These are phyloP conservation scores for Octonoba sinensis DNA, from an alignment of 2,888 invertebrate genomes.

Conservation along the genomic window DNA sequence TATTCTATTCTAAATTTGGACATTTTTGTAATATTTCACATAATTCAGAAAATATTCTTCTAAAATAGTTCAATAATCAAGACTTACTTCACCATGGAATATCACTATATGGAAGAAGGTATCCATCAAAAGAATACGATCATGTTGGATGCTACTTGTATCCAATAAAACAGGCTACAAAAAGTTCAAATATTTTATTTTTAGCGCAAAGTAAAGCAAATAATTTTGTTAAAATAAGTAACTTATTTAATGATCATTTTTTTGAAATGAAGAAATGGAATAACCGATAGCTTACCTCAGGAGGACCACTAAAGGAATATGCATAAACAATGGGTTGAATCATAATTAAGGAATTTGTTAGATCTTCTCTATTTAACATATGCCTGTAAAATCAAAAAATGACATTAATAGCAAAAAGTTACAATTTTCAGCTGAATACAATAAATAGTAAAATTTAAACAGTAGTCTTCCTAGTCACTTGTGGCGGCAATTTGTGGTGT, in stretches of 20 bases:
- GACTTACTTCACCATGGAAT: constrained; percentile 93
- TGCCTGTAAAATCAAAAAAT: constrained; percentile 77
- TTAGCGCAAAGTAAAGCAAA: neutral
- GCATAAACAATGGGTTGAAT: constrained; percentile 99
- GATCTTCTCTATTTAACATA: constrained; percentile 96
- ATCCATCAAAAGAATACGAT: constrained; percentile 98
- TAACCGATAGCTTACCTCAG: constrained; percentile 74
- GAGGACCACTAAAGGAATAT: constrained; percentile 97
- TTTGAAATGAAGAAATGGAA: neutral
- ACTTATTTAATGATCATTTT: neutral
- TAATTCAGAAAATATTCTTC: neutral
- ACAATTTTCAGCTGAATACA: no score
- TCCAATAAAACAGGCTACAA: constrained; percentile 92
- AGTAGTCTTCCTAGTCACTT: no score
- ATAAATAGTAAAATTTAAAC: no score
- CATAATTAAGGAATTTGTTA: constrained; percentile 98
- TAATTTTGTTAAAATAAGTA: neutral
- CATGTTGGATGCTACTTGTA: constrained; percentile 96
- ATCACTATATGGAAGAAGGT: constrained; percentile 99
- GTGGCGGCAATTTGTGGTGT: no score
- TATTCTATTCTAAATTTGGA: neutral
- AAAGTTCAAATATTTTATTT: constrained; percentile 41
- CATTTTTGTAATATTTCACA: neutral
- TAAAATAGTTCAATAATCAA: neutral
- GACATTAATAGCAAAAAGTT: neutral